Percentiles rank a stretch among this genome's conserved stretches.
Evolutionary conservation across 1,140 invertebrate genomes (phyloP).

Genomic region (Teleogryllus occipitalis): DNA sequence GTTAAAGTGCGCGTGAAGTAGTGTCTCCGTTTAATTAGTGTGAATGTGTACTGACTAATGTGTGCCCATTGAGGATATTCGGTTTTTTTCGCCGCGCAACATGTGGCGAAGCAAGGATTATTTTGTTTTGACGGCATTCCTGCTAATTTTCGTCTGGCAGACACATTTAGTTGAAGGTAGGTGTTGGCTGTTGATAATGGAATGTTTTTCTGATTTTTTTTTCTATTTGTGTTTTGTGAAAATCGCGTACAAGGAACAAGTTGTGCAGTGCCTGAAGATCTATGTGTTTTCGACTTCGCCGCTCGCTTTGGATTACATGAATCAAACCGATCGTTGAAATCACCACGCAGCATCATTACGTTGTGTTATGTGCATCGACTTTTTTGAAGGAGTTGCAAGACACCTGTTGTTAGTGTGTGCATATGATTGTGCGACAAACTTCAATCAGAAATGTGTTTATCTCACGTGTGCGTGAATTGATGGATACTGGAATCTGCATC

Average conservation of each 20-base stretch:
- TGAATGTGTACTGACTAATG: conserved; percentile 21
- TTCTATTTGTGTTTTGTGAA: no score
- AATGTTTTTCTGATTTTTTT: not conserved
- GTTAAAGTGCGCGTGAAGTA: not conserved
- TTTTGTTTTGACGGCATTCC: conserved; percentile 19
- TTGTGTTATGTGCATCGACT: not conserved
- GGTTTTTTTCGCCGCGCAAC: conserved; percentile 20
- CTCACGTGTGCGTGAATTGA: not conserved
- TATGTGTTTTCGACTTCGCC: conserved; percentile 9
- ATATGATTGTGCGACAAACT: not conserved
- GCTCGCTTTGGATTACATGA: conserved; percentile 12
- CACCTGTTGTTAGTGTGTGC: not conserved
- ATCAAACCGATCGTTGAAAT: conserved; percentile 9
- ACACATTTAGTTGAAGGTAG: not conserved
- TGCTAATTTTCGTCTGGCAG: not conserved
- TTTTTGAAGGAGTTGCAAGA: not conserved
- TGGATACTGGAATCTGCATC: not conserved
- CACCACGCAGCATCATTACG: not conserved
- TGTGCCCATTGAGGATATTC: conserved; percentile 21
- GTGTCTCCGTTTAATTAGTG: not conserved
- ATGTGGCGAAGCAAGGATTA: conserved; percentile 26
- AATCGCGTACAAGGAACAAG: no score
- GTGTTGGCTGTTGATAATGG: not conserved
- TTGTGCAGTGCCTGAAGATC: no score
- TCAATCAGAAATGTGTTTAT: not conserved